phyloP scores from a whole-genome alignment of 2,888 invertebrate species.

The Strigamia crassipes region DNA sequence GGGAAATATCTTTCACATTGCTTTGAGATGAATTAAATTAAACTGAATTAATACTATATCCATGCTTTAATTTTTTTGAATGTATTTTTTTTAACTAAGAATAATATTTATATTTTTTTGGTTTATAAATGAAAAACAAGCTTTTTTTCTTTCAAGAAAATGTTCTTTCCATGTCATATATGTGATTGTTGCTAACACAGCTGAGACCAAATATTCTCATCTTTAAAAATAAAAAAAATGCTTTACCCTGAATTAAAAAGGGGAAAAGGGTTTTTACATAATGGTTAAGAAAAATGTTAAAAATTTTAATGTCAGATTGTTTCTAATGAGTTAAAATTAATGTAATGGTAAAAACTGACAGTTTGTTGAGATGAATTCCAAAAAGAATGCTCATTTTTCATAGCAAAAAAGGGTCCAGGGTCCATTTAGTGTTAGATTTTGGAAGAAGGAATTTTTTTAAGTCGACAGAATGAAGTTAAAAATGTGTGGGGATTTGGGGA shows the following conservation, averaged over 20 bases:
- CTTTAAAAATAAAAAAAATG: neutral
- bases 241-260: neutral
- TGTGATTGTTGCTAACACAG: conserved; percentile 42
- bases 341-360: neutral
- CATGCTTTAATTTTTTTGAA: conserved; percentile 14
- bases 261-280: neutral
- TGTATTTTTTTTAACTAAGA: neutral
- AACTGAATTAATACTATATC: neutral
- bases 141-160: neutral
- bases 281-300: neutral
- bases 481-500: neutral
- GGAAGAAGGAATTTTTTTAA: neutral
- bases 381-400: conserved; percentile 34
- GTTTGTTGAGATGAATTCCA: neutral
- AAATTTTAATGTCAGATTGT: neutral
- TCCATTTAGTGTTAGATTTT: conserved; percentile 38
- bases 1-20: conserved; percentile 3
- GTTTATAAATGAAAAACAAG: neutral
- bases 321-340: neutral
- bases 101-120: neutral
- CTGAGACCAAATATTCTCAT: conserved; percentile 25
- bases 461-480: neutral
- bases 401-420: conserved; percentile 18
- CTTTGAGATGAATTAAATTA: neutral
- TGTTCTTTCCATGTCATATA: conserved; percentile 35